Base-by-base conservation (phyloP, 1,140 invertebrate species). In the Augochlora pura region DNA sequence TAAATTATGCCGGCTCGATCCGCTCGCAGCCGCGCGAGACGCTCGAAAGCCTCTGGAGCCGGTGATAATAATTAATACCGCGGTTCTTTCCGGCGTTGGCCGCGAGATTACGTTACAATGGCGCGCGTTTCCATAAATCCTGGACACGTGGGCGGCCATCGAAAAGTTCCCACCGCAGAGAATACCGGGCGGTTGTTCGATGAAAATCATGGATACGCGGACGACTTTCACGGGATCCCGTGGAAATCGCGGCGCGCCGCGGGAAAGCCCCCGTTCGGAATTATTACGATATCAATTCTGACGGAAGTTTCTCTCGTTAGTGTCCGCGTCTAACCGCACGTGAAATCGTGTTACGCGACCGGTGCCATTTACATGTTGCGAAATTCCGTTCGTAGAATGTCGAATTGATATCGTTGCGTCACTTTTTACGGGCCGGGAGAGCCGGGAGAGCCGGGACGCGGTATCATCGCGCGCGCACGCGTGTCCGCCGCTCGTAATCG, bases 281-380 rank as follows among this genome's bases (percentile, higher is more conserved):
- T 14, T 62, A 68, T 76, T n/a, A 27, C 65, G 54, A 23, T 68
- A 46, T 68, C 38, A 38, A 60, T 49, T 49, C 52, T 60, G 66
- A 49, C 39, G 25, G 74, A 76, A 49, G 54, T 76, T 68, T 68
- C 65, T 68, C 54, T 62, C 39, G 25, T 68, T 49, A 60, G 25
- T 7, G 21, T 16, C 18, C 27, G 39, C 38, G 16, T 38, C 71
- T 74, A 74, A 59, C 39, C 63, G 6, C 54, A 9, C 32, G 49
- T 21, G 64, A 32, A 76, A 67, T 46, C 54, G 9, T 21, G 60
- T 74, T 74, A n/a, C 71, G 27, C 46, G 65, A 67, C 38, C 38
- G 64, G 27, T 23, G 25, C 18, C 23, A 69, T 68, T 76, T 76
- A 59, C 74, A 76, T 69, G 57, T 76, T 76, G 54, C 74, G 74